Evolutionary conservation across 2,797 vertebrate species (phyloP).

Genomic region (Sebastes wilsoni): DNA sequence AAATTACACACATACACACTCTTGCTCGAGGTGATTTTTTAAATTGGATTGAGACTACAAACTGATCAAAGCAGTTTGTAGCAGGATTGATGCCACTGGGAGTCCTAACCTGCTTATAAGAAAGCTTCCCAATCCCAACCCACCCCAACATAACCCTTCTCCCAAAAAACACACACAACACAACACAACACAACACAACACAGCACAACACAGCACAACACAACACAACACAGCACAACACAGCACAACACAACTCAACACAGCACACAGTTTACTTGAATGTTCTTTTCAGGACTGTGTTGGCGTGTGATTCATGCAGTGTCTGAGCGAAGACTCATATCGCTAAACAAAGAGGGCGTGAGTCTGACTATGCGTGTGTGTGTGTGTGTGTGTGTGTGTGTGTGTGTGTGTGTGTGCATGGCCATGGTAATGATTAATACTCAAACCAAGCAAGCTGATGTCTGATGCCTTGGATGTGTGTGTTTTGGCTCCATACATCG

Average conservation of each 20-base stretch:
- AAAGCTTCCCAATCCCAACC: conserved; percentile 38
- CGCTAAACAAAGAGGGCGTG: conserved; percentile 18
- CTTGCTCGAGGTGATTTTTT: conserved; percentile 52
- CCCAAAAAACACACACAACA: conserved; percentile 17
- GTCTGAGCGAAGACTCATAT: conserved; percentile 6
- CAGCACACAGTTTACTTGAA: conserved; percentile 11
- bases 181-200: background rate
- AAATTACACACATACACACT: conserved; percentile 60
- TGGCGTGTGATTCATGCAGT: conserved; percentile 33
- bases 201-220: conserved; percentile 16
- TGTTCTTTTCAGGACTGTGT: conserved; percentile 32
- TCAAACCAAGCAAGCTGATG: conserved; percentile 25
- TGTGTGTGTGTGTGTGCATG: background rate
- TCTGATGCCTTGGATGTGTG: conserved; percentile 17
- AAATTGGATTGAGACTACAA: conserved; percentile 75
- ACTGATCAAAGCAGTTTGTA: conserved; percentile 75
- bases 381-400: background rate
- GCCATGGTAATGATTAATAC: conserved; percentile 6
- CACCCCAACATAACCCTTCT: background rate
- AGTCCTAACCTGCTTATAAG: conserved; percentile 68
- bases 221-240: background rate
- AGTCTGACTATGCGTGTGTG: conserved; percentile 1
- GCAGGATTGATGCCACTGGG: conserved; percentile 69
- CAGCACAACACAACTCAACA: conserved; percentile 7
- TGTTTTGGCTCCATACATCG: conserved; percentile 12